phyloP scores from a whole-genome alignment of 2,113 vertebrate genomes.

The Clarias magur region DNA sequence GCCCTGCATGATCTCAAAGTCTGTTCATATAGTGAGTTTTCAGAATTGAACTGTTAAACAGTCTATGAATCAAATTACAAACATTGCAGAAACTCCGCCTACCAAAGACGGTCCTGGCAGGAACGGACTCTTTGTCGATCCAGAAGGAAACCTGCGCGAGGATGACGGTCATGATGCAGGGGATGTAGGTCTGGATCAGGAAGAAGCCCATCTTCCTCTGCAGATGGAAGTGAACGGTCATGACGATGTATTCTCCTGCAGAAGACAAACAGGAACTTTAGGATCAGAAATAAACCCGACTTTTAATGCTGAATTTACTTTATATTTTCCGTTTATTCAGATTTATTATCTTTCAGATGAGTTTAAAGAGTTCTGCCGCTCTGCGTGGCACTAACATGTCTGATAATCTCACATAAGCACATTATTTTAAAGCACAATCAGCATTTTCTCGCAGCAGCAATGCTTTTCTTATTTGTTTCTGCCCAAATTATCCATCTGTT shows the following conservation, averaged over 20 bases:
- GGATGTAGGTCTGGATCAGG: slow-evolving; percentile 96
- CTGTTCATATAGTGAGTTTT: not conserved
- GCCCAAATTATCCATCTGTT: not conserved
- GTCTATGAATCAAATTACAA: not conserved
- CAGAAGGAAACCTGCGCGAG: slow-evolving; percentile 96
- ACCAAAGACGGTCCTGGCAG: slow-evolving; percentile 95
- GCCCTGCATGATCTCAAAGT: not conserved
- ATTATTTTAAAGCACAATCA: not conserved
- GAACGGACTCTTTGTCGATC: slow-evolving; percentile 98
- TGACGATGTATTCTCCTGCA: slow-evolving; percentile 94
- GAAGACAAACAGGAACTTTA: slow-evolving; percentile 25
- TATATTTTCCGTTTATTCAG: not conserved
- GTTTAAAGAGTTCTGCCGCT: not conserved
- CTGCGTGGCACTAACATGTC: too few relatives aligned
- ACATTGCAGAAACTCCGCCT: not conserved
- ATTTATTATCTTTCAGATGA: not conserved
- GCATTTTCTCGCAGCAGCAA: not conserved
- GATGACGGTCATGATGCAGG: slow-evolving; percentile 97
- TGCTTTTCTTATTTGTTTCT: not conserved
- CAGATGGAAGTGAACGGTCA: slow-evolving; percentile 96
- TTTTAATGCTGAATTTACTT: not conserved
- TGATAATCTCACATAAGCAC: not conserved
- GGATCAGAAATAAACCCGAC: too few relatives aligned
- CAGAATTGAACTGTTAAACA: not conserved
- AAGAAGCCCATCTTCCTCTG: slow-evolving; percentile 99